Conservation (phyloP, 1,140 invertebrate genomes). For the Chymomyza costata region DNA sequence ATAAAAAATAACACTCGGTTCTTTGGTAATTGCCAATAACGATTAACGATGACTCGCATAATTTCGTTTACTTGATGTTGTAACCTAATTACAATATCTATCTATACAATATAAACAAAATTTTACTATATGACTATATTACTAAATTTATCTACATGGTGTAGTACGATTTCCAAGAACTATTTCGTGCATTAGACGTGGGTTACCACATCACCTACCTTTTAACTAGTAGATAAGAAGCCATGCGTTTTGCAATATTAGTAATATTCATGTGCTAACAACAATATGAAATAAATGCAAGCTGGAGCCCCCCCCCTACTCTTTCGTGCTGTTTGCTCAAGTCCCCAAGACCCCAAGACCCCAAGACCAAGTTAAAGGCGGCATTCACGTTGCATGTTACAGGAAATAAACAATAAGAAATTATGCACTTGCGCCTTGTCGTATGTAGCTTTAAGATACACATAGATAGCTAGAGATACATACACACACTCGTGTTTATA, state of each 20-base stretch:
- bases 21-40: too few species aligned
- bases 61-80: too few species aligned
- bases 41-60: too few species aligned
- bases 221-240: conserved; percentile 44
- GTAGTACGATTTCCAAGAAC: too few species aligned
- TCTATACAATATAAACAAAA: too few species aligned
- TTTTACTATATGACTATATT: too few species aligned
- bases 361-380: conserved; percentile 28
- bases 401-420: conserved; percentile 66
- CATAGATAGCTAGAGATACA: conserved; percentile 7
- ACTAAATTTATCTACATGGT: too few species aligned
- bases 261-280: conserved; percentile 5
- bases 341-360: too few species aligned
- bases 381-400: conserved; percentile 52
- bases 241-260: conserved; percentile 61
- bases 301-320: conserved; percentile 39
- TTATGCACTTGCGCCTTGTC: conserved; percentile 38
- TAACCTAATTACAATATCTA: too few species aligned
- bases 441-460: conserved; percentile 24
- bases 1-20: too few species aligned
- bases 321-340: conserved; percentile 46
- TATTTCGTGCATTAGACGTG: conserved; percentile 17
- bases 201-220: conserved; percentile 24
- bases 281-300: conserved; percentile 20
- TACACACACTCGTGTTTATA: conserved; percentile 28